Evolutionary conservation across 2,888 invertebrate genomes (phyloP).

Genomic region (Cataglyphis altisquamis): DNA sequence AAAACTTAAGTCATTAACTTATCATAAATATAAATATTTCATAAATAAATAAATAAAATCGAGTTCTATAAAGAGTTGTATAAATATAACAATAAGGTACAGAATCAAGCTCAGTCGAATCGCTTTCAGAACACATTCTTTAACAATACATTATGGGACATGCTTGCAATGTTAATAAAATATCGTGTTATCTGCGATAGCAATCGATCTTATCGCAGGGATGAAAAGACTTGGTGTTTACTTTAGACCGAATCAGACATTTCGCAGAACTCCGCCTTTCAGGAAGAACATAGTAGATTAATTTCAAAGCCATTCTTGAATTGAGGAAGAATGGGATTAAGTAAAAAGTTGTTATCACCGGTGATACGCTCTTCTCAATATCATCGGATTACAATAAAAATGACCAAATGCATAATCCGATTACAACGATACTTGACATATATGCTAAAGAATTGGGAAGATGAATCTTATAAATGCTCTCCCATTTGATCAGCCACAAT

Average conservation of each 20-base stretch:
- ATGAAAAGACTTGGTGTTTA: conserved; percentile 18
- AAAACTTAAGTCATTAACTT: background rate
- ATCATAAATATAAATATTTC: conserved; percentile 18
- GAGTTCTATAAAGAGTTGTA: background rate
- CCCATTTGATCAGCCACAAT: conserved; percentile 86
- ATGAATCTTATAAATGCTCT: conserved; percentile 70
- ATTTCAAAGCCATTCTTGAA: conserved; percentile 1
- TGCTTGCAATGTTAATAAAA: background rate
- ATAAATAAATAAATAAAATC: conserved; percentile 42
- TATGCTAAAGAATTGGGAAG: conserved; percentile 82
- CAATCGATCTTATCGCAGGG: background rate
- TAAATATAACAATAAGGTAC: conserved; percentile 11
- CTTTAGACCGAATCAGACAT: conserved; percentile 26
- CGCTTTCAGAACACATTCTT: conserved; percentile 26
- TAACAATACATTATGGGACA: conserved; percentile 5
- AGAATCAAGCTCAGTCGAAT: conserved; percentile 16
- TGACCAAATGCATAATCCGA: conserved; percentile 83
- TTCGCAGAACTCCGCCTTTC: background rate
- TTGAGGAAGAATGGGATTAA: conserved; percentile 5
- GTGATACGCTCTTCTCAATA: background rate
- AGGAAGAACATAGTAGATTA: conserved; percentile 29
- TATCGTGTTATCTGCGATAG: background rate
- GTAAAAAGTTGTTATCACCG: background rate
- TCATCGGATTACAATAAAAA: conserved; percentile 61
- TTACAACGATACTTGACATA: conserved; percentile 81